Conservation (phyloP, 2,888 invertebrate genomes). For the Xanthia icteritia region DNA sequence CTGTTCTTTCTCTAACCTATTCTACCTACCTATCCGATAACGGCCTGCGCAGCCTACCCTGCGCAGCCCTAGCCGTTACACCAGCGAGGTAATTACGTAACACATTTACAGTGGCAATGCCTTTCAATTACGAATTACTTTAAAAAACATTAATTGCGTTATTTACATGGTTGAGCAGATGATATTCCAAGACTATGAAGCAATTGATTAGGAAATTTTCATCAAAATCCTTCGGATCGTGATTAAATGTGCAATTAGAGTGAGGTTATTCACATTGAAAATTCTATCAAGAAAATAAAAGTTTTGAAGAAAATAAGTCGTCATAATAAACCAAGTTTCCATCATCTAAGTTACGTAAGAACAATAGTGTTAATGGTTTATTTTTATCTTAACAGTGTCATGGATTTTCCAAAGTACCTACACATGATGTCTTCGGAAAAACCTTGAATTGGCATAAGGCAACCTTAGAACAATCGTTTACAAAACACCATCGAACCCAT, state of each 20-base stretch:
- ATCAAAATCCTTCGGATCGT: neutral
- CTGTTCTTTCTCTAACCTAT: no score
- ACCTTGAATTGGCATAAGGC: conserved; percentile 28
- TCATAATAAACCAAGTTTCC: neutral
- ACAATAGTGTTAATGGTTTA: conserved; percentile 20
- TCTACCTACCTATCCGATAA: no score
- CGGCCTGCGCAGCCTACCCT: no score
- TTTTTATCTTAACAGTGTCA: conserved; percentile 29
- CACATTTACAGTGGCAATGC: neutral
- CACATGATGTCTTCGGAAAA: conserved; percentile 35
- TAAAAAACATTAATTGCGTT: neutral
- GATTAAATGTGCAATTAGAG: neutral
- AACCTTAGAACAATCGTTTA: conserved; percentile 25
- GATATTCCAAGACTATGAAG: no score
- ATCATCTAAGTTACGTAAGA: conserved; percentile 3
- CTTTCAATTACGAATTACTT: neutral
- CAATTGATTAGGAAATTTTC: neutral
- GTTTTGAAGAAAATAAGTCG: neutral
- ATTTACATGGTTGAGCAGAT: neutral
- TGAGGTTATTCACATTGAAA: neutral
- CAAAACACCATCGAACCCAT: neutral
- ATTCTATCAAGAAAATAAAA: neutral
- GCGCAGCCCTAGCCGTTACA: no score
- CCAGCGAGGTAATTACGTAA: neutral
- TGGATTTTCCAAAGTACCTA: conserved; percentile 45